phyloP scores from a whole-genome alignment of 2,797 vertebrate species.

The Graptemys geographica region DNA sequence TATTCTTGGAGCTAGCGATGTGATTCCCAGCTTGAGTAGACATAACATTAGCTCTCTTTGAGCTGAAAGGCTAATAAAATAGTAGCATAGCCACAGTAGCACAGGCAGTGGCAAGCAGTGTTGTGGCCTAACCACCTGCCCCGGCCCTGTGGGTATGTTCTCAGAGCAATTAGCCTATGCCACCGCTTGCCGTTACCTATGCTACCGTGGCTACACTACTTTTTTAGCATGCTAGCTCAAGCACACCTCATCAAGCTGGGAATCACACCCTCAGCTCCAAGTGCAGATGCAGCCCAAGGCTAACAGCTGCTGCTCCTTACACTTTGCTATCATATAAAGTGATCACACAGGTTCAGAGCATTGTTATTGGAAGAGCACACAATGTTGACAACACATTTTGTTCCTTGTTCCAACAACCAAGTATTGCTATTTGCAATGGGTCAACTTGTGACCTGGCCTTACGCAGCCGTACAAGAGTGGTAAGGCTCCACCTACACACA shows the following conservation, averaged over 20 bases:
- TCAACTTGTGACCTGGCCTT: neutral
- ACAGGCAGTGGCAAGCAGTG: neutral
- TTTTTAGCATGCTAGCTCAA: neutral
- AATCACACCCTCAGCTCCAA: neutral
- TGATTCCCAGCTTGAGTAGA: neutral
- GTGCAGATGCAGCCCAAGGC: neutral
- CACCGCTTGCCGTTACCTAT: neutral
- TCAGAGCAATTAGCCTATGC: neutral
- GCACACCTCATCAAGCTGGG: neutral
- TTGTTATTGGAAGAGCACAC: neutral
- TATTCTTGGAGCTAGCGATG: neutral
- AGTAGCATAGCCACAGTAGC: neutral
- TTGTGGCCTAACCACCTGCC: neutral
- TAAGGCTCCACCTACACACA: neutral
- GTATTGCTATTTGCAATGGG: neutral
- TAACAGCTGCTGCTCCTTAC: neutral
- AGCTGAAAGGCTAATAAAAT: neutral
- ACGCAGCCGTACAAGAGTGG: neutral
- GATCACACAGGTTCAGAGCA: neutral
- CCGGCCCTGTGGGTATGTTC: neutral
- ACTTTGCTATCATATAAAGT: neutral
- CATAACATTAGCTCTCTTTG: neutral
- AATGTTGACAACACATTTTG: neutral
- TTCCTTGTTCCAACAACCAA: neutral
- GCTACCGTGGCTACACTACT: neutral